Base-by-base conservation (phyloP, 2,888 invertebrate genomes). In the Dicycla oo region DNA sequence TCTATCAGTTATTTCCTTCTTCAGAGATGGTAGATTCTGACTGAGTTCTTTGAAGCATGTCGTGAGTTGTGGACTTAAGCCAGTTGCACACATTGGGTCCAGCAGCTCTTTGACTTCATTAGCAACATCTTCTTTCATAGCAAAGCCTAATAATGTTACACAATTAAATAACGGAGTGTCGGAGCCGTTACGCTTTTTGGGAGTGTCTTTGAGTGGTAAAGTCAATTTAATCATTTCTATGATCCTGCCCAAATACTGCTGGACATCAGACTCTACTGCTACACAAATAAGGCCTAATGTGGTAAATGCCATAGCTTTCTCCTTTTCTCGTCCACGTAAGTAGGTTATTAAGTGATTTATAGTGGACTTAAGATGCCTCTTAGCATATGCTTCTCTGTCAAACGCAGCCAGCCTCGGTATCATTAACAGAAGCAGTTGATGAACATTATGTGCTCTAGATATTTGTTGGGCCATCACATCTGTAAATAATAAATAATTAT, bases 331-430 rank as follows among this genome's bases (percentile, higher is more conserved):
- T 6, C 98, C 97, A 70, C 97, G 97, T 73, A 99, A 92, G 62
- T 97, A 98, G 20, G 96, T 96, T 75, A 99, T 96, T 56, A 99
- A 94, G 92, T 99, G 98, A 81, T 96, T 97, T 90, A 99, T 97
- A 1, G 98, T 97, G 0, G 97, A 97, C 63, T 97, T 97, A 0
- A 99, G 93, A 92, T 98, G 98, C 82, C 97, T 97, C 73, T 97
- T 96, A 0, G 97, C 97, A 93, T 99, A 99, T 62, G 97, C 97
- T 63, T 97, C 97, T 69, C 97, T 97, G 90, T 99, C 98, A 87
- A 99, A 99, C n/a, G 99, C 99, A 11, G 99, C 99, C 53, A 99
- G 94, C 76, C 99, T 96, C 0, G 99, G 99, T 82, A 99, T 96
- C 73, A 99, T 97, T 68, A 98, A 97, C 75, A 99, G 96, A 13